Base-by-base conservation (phyloP, 2,888 invertebrate species). In the Lasioglossum zephyrum region DNA sequence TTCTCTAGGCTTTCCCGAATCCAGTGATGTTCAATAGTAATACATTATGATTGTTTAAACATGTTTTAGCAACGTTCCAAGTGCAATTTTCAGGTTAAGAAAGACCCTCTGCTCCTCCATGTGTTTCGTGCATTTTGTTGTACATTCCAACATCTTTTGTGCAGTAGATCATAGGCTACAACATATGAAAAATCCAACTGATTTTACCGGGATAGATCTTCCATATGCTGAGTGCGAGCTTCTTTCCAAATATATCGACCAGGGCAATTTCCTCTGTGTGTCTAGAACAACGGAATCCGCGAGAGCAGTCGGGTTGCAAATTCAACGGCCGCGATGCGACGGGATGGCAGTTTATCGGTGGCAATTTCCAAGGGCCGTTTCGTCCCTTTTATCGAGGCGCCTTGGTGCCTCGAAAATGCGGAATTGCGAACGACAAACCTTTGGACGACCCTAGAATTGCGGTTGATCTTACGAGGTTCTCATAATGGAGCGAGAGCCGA, bases 401-500 rank as follows among this genome's bases (percentile, higher is more conserved):
- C 22, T 69, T 22, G 22, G 69, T 39, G 18, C 22, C 39, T 53
- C 39, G 57, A 57, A 75, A 75, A 57, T n/a, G 74, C 16, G 39
- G 57, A 60, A 49, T 41, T n/a, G 26, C 72, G 72, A 83, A 75
- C 72, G 73, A 57, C 39, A 36, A 47, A 70, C 47, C 57, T 31
- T 72, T 36, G 26, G 31, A 73, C 53, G 49, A 26, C 26, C n/a
- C 63, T 63, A 63, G 36, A 78, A 84, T 78, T 72, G 84, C 74
- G 78, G 74, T 74, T 78, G 74, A 78, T 84, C 84, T 84, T 84
- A 36, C 36, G 60, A 16, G 66, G 57, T 73, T 60, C 39, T 49
- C 76, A 31, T 84, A 85, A 85, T 79, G 72, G 85, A 72, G 41
- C 26, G 22, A 53, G 76, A 31, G 22, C 60, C 31, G 69, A 16